These are phyloP conservation scores for Xenopus petersii DNA, from an alignment of 2,797 vertebrate genomes.

Conservation along the genomic window DNA sequence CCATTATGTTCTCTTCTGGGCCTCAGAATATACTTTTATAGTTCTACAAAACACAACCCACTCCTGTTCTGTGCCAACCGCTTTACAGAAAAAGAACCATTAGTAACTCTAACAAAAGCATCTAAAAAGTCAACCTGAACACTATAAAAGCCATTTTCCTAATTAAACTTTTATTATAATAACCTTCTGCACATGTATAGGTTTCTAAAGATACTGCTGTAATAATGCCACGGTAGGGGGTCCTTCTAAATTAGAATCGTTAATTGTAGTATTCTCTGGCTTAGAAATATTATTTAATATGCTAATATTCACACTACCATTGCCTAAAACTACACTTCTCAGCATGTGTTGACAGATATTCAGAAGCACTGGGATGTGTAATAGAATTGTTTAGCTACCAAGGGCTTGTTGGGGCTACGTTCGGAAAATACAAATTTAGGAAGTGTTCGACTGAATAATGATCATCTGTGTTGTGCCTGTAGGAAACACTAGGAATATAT, in stretches of 20 bases:
- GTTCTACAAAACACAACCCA: background rate
- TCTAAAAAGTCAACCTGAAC: too few relatives aligned
- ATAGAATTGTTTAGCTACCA: background rate
- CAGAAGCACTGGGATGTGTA: background rate
- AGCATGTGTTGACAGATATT: background rate
- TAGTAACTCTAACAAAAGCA: too few relatives aligned
- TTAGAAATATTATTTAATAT: slow-evolving; percentile 38
- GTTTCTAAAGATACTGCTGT: slow-evolving; percentile 25
- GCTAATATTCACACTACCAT: slow-evolving; percentile 26
- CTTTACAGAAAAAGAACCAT: too few relatives aligned
- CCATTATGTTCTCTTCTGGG: too few relatives aligned
- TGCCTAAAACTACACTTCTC: slow-evolving; percentile 23
- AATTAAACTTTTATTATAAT: too few relatives aligned
- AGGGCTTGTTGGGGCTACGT: background rate
- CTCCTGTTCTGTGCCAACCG: too few relatives aligned
- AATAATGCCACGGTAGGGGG: slow-evolving; percentile 30
- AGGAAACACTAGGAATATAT: too few relatives aligned
- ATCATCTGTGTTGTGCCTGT: too few relatives aligned
- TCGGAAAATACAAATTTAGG: background rate
- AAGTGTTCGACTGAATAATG: too few relatives aligned
- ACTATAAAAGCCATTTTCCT: too few relatives aligned
- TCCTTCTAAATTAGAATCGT: slow-evolving; percentile 38
- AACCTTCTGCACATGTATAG: too few relatives aligned
- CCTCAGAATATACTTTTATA: background rate
- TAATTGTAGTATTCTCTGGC: slow-evolving; percentile 37